Percentiles rank a stretch among this genome's conserved stretches.
phyloP scores from a whole-genome alignment of 2,797 vertebrate species.

The Momotus momota region DNA sequence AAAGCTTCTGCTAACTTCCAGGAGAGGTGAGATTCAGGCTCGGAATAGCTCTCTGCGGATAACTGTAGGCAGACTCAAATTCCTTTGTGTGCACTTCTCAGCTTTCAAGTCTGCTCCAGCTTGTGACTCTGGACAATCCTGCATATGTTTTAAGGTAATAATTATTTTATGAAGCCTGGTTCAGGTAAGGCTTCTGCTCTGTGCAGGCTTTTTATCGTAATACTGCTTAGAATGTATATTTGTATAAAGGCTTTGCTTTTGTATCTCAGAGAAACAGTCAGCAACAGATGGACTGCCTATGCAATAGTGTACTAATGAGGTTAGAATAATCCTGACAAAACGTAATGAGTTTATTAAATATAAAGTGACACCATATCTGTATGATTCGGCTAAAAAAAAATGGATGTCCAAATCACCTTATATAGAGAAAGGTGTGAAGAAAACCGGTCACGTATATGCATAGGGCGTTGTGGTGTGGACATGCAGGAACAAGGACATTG shows the following conservation, averaged over 20 bases:
- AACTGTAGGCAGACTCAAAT: not conserved
- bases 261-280: not conserved
- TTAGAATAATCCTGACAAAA: not conserved
- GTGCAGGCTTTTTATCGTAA: not conserved
- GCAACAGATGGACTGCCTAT: not conserved
- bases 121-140: not conserved
- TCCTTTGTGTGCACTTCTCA: not conserved
- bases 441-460: not conserved
- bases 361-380: not conserved
- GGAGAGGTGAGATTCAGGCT: not conserved
- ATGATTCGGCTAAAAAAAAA: not conserved
- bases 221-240: not conserved
- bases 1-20: not conserved
- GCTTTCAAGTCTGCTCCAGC: not conserved
- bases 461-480: not conserved
- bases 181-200: not conserved
- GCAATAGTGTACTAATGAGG: not conserved
- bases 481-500: not conserved
- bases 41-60: not conserved
- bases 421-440: not conserved
- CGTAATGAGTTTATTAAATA: not conserved
- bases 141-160: not conserved
- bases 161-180: not conserved
- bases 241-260: not conserved
- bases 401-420: not conserved